Percentiles rank a stretch among this genome's conserved stretches.
phyloP scores from a whole-genome alignment of 2,888 invertebrate genomes.

The Caradrina clavipalpis region DNA sequence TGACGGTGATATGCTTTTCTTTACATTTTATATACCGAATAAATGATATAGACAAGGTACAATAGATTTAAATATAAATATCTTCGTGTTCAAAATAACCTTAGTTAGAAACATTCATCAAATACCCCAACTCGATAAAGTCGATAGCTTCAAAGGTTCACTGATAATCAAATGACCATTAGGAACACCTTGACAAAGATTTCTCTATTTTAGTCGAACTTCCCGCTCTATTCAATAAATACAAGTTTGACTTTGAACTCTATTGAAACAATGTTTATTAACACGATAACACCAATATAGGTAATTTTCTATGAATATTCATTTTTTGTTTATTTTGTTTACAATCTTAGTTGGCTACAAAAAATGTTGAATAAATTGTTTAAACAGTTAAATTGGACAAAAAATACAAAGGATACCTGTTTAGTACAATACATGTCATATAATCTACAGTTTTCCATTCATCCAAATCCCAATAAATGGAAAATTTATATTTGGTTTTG shows the following conservation, averaged over 20 bases:
- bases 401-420: not conserved
- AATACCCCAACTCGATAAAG: constrained; percentile 9
- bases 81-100: not conserved
- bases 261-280: not conserved
- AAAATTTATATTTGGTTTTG: too few relatives aligned
- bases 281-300: not conserved
- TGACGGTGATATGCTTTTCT: too few relatives aligned
- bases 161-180: constrained; percentile 29
- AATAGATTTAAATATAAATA: not conserved
- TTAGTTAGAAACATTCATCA: constrained; percentile 7
- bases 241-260: constrained; percentile 31
- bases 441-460: not conserved
- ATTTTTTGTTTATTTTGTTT: not conserved
- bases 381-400: not conserved
- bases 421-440: too few relatives aligned
- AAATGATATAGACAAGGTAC: too few relatives aligned
- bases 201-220: constrained; percentile 15
- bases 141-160: constrained; percentile 11
- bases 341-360: not conserved
- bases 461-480: not conserved
- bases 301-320: not conserved
- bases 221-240: constrained; percentile 3
- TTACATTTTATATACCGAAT: too few relatives aligned
- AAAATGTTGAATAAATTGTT: not conserved
- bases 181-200: constrained; percentile 27